These are phyloP conservation scores for Eutrigla gurnardus DNA, from an alignment of 2,797 vertebrate species.

Conservation along the genomic window DNA sequence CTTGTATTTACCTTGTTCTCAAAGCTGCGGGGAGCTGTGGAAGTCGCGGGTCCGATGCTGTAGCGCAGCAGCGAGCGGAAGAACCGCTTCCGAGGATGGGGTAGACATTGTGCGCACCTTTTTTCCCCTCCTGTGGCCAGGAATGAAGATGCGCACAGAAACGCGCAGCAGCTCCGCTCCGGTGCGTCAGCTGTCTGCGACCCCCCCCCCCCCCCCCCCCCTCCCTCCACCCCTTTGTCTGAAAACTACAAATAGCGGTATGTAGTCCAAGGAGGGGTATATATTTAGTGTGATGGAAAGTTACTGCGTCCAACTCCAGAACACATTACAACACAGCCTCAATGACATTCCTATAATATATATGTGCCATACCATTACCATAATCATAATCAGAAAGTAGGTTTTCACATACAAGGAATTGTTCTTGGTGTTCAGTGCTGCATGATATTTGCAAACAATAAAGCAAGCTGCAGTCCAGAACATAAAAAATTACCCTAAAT, in stretches of 20 bases:
- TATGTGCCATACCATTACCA: not conserved
- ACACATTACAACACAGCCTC: too few relatives aligned
- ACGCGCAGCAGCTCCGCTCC: conserved; percentile 38
- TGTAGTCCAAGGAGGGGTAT: conserved; percentile 41
- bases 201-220: conserved; percentile 7
- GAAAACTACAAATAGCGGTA: conserved; percentile 46
- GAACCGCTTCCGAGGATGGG: conserved; percentile 37
- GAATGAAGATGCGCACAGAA: conserved; percentile 74
- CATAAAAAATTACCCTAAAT: too few relatives aligned
- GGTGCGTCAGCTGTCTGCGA: conserved; percentile 70
- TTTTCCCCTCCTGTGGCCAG: conserved; percentile 46
- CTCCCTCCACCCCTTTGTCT: conserved; percentile 33
- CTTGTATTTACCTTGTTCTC: too few relatives aligned
- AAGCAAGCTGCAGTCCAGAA: too few relatives aligned
- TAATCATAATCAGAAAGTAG: too few relatives aligned
- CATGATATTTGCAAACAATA: too few relatives aligned
- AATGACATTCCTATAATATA: not conserved
- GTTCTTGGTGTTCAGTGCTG: too few relatives aligned
- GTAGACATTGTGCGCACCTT: conserved; percentile 54
- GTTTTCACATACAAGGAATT: too few relatives aligned
- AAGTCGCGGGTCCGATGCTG: not conserved
- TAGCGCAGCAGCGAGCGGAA: not conserved
- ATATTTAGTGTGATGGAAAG: conserved; percentile 48
- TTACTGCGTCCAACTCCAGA: not conserved
- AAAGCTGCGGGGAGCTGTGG: not conserved